Base-by-base conservation (phyloP, 2,888 invertebrate species). In the Campoplex nolae region DNA sequence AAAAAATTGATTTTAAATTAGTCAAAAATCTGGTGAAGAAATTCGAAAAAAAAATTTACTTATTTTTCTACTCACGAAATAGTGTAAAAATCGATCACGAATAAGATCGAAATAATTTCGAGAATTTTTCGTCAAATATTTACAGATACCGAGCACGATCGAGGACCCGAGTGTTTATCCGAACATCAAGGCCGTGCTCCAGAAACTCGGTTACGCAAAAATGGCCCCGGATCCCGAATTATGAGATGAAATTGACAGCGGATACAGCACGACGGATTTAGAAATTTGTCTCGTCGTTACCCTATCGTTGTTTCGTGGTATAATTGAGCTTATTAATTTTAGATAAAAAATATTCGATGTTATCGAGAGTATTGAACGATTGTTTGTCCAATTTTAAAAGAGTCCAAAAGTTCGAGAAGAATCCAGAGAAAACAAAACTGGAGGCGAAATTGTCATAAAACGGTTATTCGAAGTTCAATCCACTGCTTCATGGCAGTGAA, bases 101-200 rank as follows among this genome's bases (percentile, higher is more conserved):
- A n/a, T n/a, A n/a, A 13, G 81, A 83, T 88, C 32, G 28, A 23
- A 3, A 9, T 62, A 38, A 9, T 23, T 23, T 23, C 38, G 38
- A 28, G 32, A 18, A 0, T 28, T 45, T 38, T 38, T 38, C 38
- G 6, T 38, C 28, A 16, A n/a, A 56, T 56, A 13, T 56, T 79
- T 94, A 65, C 93, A 97, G 96, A 96, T 97, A 92, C 95, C 98
- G 76, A 96, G 97, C 3, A 98, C 98, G 11, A 97, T 98, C 88
- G 98, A 99, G 93, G 98, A 98, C 94, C 96, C 97, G 7, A 95
- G 95, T 56, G 98, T 98, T 11, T 98, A 97, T 92, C 96, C 95
- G 11, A 97, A 97, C 92, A 97, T 98, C 89, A 97, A 97, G 92
- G 93, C 95, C 16, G 97, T 97, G 0, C 95, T 98, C 85, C 97